Evolutionary conservation across 2,113 vertebrate species (phyloP).

Genomic region (Pavo muticus): DNA sequence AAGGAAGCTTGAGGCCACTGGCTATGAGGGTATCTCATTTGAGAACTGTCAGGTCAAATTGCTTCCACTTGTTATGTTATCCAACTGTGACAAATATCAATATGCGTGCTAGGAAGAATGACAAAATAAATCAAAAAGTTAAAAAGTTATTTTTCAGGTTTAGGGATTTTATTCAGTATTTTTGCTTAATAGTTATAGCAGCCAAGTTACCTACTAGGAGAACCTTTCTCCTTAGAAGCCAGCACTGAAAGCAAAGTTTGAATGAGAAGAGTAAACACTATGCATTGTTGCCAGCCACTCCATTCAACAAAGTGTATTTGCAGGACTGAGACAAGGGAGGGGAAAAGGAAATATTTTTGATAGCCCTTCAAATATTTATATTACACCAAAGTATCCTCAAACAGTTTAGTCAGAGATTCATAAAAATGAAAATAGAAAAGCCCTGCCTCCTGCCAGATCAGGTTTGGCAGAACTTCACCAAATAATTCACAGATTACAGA

Average conservation of each 20-base stretch:
- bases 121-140: not conserved
- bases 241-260: not conserved
- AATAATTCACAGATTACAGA: not conserved
- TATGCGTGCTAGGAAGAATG: not conserved
- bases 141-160: not conserved
- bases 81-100: not conserved
- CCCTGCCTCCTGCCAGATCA: not conserved
- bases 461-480: not conserved
- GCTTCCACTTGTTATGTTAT: not conserved
- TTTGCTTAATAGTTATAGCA: not conserved
- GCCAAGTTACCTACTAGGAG: not conserved
- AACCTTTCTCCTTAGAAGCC: not conserved
- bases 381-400: not conserved
- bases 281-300: not conserved
- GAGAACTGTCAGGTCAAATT: constrained; percentile 22
- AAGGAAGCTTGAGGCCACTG: not conserved
- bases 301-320: not conserved
- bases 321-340: not conserved
- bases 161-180: not conserved
- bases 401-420: not conserved
- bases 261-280: not conserved
- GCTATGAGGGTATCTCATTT: not conserved
- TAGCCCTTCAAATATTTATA: not conserved
- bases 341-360: not conserved
- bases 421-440: not conserved